phyloP scores from a whole-genome alignment of 2,797 vertebrate genomes.

The Neoniphon sammara region DNA sequence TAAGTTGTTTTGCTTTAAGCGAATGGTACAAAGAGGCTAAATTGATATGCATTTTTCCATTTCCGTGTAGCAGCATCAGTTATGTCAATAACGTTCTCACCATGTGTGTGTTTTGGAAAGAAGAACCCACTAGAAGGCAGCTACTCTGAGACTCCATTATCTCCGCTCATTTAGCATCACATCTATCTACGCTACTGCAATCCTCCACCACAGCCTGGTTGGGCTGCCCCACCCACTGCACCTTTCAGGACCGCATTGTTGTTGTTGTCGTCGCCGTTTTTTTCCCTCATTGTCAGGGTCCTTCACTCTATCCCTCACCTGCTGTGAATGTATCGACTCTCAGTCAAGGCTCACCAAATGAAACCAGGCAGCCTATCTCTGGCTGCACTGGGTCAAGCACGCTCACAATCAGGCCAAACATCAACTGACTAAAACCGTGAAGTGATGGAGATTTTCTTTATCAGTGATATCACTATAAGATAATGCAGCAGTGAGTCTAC shows the following conservation, averaged over 20 bases:
- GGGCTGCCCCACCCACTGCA: constrained; percentile 38
- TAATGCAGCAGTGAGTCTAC: constrained; percentile 49
- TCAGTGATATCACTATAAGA: constrained; percentile 56
- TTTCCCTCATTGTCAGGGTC: constrained; percentile 50
- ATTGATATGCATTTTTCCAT: neutral
- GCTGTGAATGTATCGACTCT: constrained; percentile 69
- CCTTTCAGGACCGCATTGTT: constrained; percentile 44
- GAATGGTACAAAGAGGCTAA: neutral
- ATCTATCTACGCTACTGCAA: constrained; percentile 36
- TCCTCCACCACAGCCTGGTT: constrained; percentile 28
- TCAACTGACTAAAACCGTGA: constrained; percentile 62
- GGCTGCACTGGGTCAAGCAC: constrained; percentile 36
- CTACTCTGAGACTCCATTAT: constrained; percentile 31
- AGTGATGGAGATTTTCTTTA: constrained; percentile 62
- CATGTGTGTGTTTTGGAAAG: constrained; percentile 17
- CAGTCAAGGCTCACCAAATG: constrained; percentile 76
- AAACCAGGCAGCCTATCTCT: constrained; percentile 74
- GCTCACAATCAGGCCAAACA: constrained; percentile 67
- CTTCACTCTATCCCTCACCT: constrained; percentile 70
- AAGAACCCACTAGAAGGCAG: constrained; percentile 3
- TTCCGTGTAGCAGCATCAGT: neutral
- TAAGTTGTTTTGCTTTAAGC: neutral
- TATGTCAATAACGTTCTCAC: neutral
- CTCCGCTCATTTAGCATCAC: constrained; percentile 45
- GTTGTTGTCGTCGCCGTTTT: constrained; percentile 20